Evolutionary conservation across 2,113 vertebrate genomes (phyloP), one percentile per base, ranked within the genome.

Genomic region (Cariama cristata): DNA sequence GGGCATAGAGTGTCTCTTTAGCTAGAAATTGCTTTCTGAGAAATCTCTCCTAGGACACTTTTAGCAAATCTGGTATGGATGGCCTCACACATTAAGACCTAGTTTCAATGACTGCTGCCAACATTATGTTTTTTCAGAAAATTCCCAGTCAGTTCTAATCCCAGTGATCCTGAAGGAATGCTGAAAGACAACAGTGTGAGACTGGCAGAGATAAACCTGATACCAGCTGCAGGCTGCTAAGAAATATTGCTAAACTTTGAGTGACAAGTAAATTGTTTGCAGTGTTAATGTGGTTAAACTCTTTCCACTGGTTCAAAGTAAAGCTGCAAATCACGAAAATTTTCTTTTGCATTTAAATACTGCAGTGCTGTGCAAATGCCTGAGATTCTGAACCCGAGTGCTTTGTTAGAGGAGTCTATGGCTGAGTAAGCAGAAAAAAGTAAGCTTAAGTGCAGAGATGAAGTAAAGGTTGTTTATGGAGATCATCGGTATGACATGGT

Each of bases 101-200:
- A 56, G 53, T 96, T 95, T 92, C 90, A 83, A 44, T 2, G 2
- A 80, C 42, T 79, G 55, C 82, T 95, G 95, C 96, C 93, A 96
- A 93, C 83, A 83, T 55, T 14, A 33, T 27, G 66, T 92, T 95
- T 97, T 95, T 80, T 92, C 59, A 77, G 87, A 94, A 90, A 93
- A 86, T 90, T 95, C 85, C 82, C 40, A 71, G 88, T 90, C 88
- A 74, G 67, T 86, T 95, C 66, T 88, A 80, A 94, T 89, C 93
- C 76, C 66, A 89, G 23, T 50, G 71, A 88, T 75, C 81, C 74
- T 71, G 79, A 86, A 79, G 81, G 95, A 96, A 96, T 91, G 89
- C 73, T 91, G 73, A 89, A 95, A 91, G 75, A 83, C 68, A 95
- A 52, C 71, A 94, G 49, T 56, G 55, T 58, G 66, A 67, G 83